These are phyloP conservation scores for Petrocephalus microphthalmus DNA, from an alignment of 2,113 vertebrate species.

Conservation along the genomic window DNA sequence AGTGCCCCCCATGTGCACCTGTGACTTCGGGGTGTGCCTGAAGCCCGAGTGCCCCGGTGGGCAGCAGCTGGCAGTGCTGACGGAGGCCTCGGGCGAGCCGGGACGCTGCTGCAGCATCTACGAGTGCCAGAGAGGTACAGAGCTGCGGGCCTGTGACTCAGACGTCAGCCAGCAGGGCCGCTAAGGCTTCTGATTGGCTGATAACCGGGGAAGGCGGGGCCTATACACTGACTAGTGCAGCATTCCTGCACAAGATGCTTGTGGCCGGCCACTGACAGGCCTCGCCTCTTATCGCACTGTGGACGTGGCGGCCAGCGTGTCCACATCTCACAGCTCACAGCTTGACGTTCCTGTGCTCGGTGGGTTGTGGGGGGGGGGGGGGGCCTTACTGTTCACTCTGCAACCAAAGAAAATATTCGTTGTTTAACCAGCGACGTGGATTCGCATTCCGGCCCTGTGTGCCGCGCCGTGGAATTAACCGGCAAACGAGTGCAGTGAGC, in stretches of 20 bases:
- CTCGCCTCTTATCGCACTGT: background rate
- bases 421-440: slow-evolving; percentile 71
- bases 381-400: slow-evolving; percentile 52
- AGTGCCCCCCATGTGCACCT: slow-evolving; percentile 55
- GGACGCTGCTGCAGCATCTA: slow-evolving; percentile 64
- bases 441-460: slow-evolving; percentile 63
- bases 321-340: background rate
- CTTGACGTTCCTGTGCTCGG: too few species aligned
- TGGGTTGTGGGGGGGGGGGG: background rate
- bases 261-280: background rate
- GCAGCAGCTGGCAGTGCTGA: slow-evolving; percentile 44
- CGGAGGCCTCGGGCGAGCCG: slow-evolving; percentile 53
- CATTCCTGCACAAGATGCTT: background rate
- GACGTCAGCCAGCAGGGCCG: background rate
- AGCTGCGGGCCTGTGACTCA: background rate
- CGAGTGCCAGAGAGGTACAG: slow-evolving; percentile 66
- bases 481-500: slow-evolving; percentile 61
- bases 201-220: background rate
- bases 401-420: slow-evolving; percentile 59
- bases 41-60: slow-evolving; percentile 53
- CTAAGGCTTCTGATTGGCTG: background rate
- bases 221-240: background rate
- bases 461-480: slow-evolving; percentile 66
- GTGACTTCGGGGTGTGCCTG: slow-evolving; percentile 49
- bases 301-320: background rate